These are phyloP conservation scores for Phycodurus eques DNA, from an alignment of 2,113 vertebrate genomes.

Conservation along the genomic window DNA sequence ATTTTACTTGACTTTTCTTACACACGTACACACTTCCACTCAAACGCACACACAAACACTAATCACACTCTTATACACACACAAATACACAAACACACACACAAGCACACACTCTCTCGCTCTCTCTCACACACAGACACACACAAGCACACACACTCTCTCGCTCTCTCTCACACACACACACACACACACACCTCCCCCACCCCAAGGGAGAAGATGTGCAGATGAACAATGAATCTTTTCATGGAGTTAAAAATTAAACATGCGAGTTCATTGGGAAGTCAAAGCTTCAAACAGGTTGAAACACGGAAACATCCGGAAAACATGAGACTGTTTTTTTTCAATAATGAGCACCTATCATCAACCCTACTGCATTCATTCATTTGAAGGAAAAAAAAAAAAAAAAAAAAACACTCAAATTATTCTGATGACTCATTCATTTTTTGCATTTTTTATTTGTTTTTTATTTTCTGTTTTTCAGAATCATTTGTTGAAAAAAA, in stretches of 20 bases:
- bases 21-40: not conserved
- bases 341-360: not conserved
- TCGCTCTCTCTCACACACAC: conserved; percentile 2
- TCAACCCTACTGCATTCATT: no score
- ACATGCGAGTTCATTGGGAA: conserved; percentile 20
- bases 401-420: no score
- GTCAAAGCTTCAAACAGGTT: not conserved
- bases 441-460: no score
- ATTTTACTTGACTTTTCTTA: no score
- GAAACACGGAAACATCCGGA: not conserved
- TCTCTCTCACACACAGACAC: not conserved
- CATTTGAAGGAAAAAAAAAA: no score
- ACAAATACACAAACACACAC: conserved; percentile 18
- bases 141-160: conserved; percentile 24
- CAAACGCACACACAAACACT: conserved; percentile 48
- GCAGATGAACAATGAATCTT: conserved; percentile 58
- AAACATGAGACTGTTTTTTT: not conserved
- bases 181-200: conserved; percentile 23
- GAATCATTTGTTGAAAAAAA: no score
- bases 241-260: conserved; percentile 61
- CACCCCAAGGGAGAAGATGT: conserved; percentile 30
- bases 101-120: conserved; percentile 16
- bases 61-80: not conserved
- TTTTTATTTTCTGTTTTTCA: no score
- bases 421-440: no score